Base-by-base conservation (phyloP, 2,113 vertebrate species). In the Elanus axillaris region DNA sequence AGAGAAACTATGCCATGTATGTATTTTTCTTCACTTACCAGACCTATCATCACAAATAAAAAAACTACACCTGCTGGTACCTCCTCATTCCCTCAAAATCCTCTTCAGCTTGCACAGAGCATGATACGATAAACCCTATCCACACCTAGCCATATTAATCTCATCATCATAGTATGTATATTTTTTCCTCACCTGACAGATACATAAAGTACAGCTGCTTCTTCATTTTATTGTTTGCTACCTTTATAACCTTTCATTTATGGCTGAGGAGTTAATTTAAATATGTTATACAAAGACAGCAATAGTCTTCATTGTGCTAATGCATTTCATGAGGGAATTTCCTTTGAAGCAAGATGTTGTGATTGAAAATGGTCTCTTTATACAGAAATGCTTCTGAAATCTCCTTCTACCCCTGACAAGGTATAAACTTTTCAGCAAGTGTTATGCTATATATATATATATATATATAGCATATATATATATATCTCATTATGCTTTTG, bases 401-500 rank as follows among this genome's bases (percentile, higher is more conserved):
- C 13, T 14, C 27, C 42, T 71, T 53, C 29, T 58, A 47, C 10
- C 19, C 20, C 11, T 0, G 0, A 43, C 0, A 1, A 86, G 10
- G 17, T 62, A 62, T 64, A 80, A 78, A 36, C 43, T 69, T 84
- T 79, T 88, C 78, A 82, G 38, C 7, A 84, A 73, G 10, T 47
- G 12, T 85, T 94, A 63, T 11, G 13, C 7, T n/a, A 56, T 43
- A 40, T 29, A 16, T 42, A 58, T 71, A 47, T 40, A 25, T 50
- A 50, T 15, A 14, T 50, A 58, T 71, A 26, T 62, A 43, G 14
- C 25, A 50, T 15, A 14, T 50, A 58, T 71, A 26, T 62, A 43
- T 34, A 11, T 26, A 27, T 36, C 21, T 34, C 31, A 38, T n/a
- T 31, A 20, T 25, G 34, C 32, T 60, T 92, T 87, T 84, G 43